A percentile compares a stretch with the other conserved stretches of the same genome.
Evolutionary conservation across 2,113 vertebrate species (phyloP).

Genomic region (Mus pahari): DNA sequence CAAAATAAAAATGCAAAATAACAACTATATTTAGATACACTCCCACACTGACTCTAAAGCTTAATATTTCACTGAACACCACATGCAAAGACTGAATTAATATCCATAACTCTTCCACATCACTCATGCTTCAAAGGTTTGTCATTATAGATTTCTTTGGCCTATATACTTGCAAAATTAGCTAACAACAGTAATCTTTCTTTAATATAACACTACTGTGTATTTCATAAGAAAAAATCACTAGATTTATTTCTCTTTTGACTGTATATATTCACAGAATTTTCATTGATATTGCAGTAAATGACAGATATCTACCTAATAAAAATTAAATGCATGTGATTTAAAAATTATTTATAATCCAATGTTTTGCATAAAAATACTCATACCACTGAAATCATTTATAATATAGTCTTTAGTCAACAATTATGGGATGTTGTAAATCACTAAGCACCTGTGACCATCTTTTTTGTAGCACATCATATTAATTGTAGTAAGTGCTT

Average conservation of each 20-base stretch:
- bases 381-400: conserved; percentile 61
- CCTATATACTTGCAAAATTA: conserved; percentile 77
- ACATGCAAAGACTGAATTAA: conserved; percentile 80
- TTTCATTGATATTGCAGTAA: conserved; percentile 75
- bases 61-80: conserved; percentile 81
- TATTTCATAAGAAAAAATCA: conserved; percentile 62
- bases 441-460: conserved; percentile 39
- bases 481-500: background rate
- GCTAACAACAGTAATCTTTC: conserved; percentile 73
- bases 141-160: conserved; percentile 76
- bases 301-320: conserved; percentile 65
- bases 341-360: conserved; percentile 70
- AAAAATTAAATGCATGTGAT: conserved; percentile 74
- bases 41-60: conserved; percentile 74
- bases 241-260: conserved; percentile 71
- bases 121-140: conserved; percentile 79
- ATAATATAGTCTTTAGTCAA: conserved; percentile 16
- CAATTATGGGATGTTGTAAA: background rate
- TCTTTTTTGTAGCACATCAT: background rate
- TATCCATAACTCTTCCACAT: conserved; percentile 78
- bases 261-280: conserved; percentile 66
- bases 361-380: conserved; percentile 51
- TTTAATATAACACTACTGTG: conserved; percentile 66
- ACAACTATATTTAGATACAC: conserved; percentile 80
- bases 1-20: conserved; percentile 80